A percentile compares a stretch with the other conserved stretches of the same genome.
These are phyloP conservation scores for Engystomops pustulosus DNA, from an alignment of 2,113 vertebrate species.

Conservation along the genomic window DNA sequence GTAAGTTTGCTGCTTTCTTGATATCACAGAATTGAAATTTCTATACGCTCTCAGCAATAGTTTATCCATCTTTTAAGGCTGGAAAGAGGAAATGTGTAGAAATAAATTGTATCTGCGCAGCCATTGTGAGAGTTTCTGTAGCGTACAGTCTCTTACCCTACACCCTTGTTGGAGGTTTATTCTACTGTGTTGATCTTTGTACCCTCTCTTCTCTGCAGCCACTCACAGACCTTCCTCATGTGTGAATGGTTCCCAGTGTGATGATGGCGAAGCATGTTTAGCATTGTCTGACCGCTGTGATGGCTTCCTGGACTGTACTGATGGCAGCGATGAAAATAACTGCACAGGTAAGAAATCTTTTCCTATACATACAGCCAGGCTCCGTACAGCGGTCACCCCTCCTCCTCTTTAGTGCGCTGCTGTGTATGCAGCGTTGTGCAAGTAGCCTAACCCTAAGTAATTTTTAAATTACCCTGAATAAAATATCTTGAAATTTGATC, in stretches of 20 bases:
- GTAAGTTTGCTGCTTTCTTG: constrained; percentile 75
- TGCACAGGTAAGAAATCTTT: constrained; percentile 77
- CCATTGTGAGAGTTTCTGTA: background rate
- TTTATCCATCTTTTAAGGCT: too few relatives aligned
- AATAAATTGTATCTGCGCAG: background rate
- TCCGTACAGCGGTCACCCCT: too few relatives aligned
- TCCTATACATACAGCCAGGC: too few relatives aligned
- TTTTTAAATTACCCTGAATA: too few relatives aligned
- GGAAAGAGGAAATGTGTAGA: too few relatives aligned
- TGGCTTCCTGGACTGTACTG: constrained; percentile 91
- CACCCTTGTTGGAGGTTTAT: background rate
- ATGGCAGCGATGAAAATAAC: constrained; percentile 89
- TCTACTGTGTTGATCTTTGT: background rate
- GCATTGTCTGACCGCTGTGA: constrained; percentile 83
- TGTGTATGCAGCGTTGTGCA: too few relatives aligned
- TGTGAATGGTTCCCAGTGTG: constrained; percentile 80
- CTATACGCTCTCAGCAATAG: too few relatives aligned
- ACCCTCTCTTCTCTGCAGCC: constrained; percentile 72
- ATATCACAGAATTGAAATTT: background rate
- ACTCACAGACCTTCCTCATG: constrained; percentile 82
- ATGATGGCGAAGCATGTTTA: constrained; percentile 87
- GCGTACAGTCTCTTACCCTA: background rate
- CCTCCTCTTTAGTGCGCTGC: too few relatives aligned
- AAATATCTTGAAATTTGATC: too few relatives aligned
- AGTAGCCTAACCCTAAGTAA: too few relatives aligned